These are phyloP conservation scores for Acronicta psi DNA, from an alignment of 2,888 invertebrate genomes.

Conservation along the genomic window DNA sequence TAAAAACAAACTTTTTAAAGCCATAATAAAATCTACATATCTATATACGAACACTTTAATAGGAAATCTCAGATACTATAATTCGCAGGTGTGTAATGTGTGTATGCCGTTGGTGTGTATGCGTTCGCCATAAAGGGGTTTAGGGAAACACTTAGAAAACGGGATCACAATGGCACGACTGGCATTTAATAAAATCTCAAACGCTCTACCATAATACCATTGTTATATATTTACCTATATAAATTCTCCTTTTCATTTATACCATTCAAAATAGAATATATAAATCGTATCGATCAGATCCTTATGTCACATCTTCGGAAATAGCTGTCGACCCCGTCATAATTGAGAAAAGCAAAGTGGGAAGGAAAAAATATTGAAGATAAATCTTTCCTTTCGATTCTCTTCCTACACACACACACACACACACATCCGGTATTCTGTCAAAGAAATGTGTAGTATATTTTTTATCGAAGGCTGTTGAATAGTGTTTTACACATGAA, in stretches of 20 bases:
- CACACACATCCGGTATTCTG: conserved; percentile 25
- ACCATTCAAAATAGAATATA: too few species aligned
- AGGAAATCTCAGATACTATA: too few species aligned
- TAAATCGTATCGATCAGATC: conserved; percentile 31
- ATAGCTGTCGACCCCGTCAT: conserved; percentile 38
- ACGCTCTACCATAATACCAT: not conserved
- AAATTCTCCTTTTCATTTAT: not conserved
- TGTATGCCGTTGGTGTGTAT: too few species aligned
- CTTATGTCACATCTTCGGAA: conserved; percentile 38
- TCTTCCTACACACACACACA: conserved; percentile 30
- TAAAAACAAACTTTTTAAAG: conserved; percentile 1
- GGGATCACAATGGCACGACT: too few species aligned
- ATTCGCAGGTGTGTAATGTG: too few species aligned
- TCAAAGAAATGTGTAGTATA: conserved; percentile 23
- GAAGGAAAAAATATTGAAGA: conserved; percentile 42
- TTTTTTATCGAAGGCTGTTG: conserved; percentile 10
- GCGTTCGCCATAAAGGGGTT: too few species aligned
- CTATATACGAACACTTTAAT: too few species aligned
- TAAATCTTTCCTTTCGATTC: conserved; percentile 40
- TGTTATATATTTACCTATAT: not conserved
- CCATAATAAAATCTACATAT: not conserved
- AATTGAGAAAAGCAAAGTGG: conserved; percentile 46
- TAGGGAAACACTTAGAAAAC: too few species aligned
- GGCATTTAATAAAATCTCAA: not conserved
- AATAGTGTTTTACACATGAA: not conserved